Conservation (phyloP, 2,113 vertebrate genomes). For the Brachirus orientalis region DNA sequence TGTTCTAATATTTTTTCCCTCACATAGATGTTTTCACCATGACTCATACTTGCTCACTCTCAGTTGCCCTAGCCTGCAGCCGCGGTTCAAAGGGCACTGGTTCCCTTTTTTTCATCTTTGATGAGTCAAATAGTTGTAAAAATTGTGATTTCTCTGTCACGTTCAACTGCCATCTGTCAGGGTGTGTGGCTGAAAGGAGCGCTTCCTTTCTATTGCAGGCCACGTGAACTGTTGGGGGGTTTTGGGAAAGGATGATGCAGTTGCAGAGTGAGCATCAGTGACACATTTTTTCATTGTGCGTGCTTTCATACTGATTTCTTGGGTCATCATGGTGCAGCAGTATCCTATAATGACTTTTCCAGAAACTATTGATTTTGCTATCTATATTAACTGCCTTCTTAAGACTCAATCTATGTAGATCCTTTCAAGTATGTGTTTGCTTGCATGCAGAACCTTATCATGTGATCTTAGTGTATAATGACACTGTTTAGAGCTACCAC, state of each 20-base stretch:
- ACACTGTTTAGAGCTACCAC: slow-evolving; percentile 21
- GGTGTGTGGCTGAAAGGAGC: slow-evolving; percentile 29
- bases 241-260: slow-evolving; percentile 5
- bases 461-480: slow-evolving; percentile 54
- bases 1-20: slow-evolving; percentile 23
- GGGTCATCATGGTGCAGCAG: neutral
- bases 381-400: slow-evolving; percentile 7
- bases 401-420: neutral
- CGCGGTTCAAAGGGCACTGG: slow-evolving; percentile 57
- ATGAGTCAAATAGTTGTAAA: slow-evolving; percentile 48
- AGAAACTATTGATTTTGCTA: slow-evolving; percentile 47
- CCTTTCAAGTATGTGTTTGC: neutral
- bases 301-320: neutral
- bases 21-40: slow-evolving; percentile 30
- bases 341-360: slow-evolving; percentile 29
- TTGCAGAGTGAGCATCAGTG: neutral
- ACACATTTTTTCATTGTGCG: too few relatives aligned
- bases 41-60: slow-evolving; percentile 70
- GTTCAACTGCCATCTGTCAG: slow-evolving; percentile 3
- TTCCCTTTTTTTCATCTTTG: slow-evolving; percentile 20
- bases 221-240: neutral
- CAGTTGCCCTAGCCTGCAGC: slow-evolving; percentile 46
- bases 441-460: slow-evolving; percentile 42
- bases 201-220: slow-evolving; percentile 2
- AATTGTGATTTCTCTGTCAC: slow-evolving; percentile 25